These are phyloP conservation scores for Artemisiospiza belli DNA, from an alignment of 2,113 vertebrate genomes.

Conservation along the genomic window DNA sequence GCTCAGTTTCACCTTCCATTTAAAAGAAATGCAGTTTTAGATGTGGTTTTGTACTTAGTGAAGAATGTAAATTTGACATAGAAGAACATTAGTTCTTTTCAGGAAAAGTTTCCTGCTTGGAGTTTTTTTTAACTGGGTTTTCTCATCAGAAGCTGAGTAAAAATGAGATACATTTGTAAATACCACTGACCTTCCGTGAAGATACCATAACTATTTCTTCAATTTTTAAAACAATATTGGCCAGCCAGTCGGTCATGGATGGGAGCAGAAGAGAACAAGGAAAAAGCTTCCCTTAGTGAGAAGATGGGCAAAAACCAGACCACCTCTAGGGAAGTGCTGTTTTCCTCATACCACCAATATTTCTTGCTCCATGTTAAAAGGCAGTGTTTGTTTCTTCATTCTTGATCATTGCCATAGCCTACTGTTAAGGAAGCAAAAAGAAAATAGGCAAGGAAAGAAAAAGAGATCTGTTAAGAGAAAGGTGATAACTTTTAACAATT, in stretches of 20 bases:
- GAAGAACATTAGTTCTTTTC: not conserved
- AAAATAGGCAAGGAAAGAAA: not conserved
- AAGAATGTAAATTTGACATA: slow-evolving; percentile 21
- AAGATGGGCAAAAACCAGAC: not conserved
- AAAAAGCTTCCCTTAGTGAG: not conserved
- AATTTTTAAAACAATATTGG: not conserved
- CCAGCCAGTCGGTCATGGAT: rapidly evolving
- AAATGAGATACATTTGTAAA: not conserved
- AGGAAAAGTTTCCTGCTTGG: not conserved
- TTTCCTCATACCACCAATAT: not conserved
- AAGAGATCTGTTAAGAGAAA: not conserved
- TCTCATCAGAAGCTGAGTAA: not conserved
- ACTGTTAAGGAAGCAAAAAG: not conserved
- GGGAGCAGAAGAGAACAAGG: not conserved
- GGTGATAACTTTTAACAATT: not conserved
- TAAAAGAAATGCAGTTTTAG: slow-evolving; percentile 12
- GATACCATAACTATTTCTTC: not conserved
- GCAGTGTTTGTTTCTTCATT: not conserved
- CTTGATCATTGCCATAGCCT: not conserved
- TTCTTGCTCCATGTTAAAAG: not conserved
- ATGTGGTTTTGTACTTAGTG: slow-evolving; percentile 20
- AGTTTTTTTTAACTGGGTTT: not conserved
- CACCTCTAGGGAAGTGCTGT: not conserved
- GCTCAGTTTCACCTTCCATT: not conserved
- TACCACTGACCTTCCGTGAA: not conserved